These are phyloP conservation scores for Sinonovacula constricta DNA, from an alignment of 1,140 invertebrate species.

Conservation along the genomic window DNA sequence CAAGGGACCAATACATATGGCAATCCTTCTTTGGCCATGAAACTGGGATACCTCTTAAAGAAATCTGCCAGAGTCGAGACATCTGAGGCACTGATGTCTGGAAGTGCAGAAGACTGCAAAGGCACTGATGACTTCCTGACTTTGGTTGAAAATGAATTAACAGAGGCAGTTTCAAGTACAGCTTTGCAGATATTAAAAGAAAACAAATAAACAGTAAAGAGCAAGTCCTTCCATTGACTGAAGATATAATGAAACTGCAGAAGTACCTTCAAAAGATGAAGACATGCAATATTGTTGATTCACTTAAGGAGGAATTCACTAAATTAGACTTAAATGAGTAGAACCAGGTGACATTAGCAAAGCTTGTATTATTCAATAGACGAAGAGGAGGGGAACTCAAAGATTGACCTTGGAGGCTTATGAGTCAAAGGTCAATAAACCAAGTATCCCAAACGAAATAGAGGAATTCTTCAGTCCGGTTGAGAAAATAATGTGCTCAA, in stretches of 20 bases:
- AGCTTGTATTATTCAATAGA: slow-evolving; percentile 57
- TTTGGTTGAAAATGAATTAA: slow-evolving; percentile 47
- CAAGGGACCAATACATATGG: slow-evolving; percentile 41
- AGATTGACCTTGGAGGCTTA: slow-evolving; percentile 49
- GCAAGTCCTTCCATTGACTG: slow-evolving; percentile 46
- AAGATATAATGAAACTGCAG: slow-evolving; percentile 49
- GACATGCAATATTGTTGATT: slow-evolving; percentile 17
- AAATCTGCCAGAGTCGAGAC: slow-evolving; percentile 55
- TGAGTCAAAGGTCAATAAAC: slow-evolving; percentile 11
- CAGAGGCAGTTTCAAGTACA: slow-evolving; percentile 41
- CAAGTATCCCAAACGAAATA: slow-evolving; percentile 44
- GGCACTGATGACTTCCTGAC: slow-evolving; percentile 44
- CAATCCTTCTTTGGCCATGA: slow-evolving; percentile 54
- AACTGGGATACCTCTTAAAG: slow-evolving; percentile 53
- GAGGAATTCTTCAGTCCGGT: slow-evolving; percentile 44
- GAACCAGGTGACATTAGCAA: slow-evolving; percentile 42
- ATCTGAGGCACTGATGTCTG: slow-evolving; percentile 29
- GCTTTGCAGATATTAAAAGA: slow-evolving; percentile 40
- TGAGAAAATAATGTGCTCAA: slow-evolving; percentile 53
- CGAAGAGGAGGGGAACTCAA: slow-evolving; percentile 52
- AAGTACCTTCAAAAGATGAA: slow-evolving; percentile 31
- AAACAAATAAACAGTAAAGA: slow-evolving; percentile 51
- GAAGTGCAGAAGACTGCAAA: slow-evolving; percentile 7
- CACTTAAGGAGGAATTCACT: slow-evolving; percentile 41
- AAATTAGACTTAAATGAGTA: slow-evolving; percentile 28